phyloP scores from a whole-genome alignment of 2,113 vertebrate genomes.

The Psephotus haematonotus region DNA sequence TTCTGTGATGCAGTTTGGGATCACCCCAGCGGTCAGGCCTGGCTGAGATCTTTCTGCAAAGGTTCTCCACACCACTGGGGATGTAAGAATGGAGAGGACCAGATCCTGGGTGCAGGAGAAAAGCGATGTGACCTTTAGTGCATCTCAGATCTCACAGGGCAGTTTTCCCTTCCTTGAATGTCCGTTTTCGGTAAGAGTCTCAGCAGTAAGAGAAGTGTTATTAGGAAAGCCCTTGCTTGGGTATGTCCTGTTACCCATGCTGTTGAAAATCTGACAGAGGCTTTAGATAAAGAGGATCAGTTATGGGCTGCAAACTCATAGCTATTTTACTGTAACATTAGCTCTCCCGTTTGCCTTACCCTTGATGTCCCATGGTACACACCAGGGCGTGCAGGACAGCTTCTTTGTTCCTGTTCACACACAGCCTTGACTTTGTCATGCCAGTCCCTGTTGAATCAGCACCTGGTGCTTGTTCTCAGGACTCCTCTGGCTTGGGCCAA shows the following conservation, averaged over 20 bases:
- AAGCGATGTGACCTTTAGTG: not conserved
- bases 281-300: not conserved
- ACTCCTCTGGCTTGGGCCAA: not conserved
- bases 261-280: not conserved
- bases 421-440: not conserved
- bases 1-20: not conserved
- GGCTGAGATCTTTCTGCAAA: not conserved
- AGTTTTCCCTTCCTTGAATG: not conserved
- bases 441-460: not conserved
- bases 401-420: not conserved
- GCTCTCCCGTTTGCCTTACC: not conserved
- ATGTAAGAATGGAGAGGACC: not conserved
- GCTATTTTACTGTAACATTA: not conserved
- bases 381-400: not conserved
- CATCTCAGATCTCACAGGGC: not conserved
- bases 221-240: not conserved
- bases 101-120: not conserved
- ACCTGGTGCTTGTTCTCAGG: conserved; percentile 20
- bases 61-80: not conserved
- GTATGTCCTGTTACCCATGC: not conserved
- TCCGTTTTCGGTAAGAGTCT: not conserved
- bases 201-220: not conserved
- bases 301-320: not conserved
- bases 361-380: not conserved
- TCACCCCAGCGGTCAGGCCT: not conserved